Percentiles rank a stretch among this genome's conserved stretches.
phyloP scores from a whole-genome alignment of 2,797 vertebrate genomes.

The Fistularia commersonii region DNA sequence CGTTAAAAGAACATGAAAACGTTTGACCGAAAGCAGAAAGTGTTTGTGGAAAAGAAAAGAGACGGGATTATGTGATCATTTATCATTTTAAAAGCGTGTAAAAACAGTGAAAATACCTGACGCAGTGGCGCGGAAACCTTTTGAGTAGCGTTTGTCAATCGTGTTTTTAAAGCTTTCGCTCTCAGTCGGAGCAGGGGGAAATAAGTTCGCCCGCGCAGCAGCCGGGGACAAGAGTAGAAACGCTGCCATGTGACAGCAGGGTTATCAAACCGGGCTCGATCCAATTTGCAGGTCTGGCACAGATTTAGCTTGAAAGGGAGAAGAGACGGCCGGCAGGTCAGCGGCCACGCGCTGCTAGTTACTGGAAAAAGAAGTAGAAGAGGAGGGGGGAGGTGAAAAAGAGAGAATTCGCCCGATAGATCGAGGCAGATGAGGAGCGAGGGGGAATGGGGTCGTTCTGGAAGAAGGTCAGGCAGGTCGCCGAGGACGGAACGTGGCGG shows the following conservation, averaged over 20 bases:
- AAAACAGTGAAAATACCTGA: no score
- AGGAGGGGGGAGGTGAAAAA: no score
- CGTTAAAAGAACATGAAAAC: no score
- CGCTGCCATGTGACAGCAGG: conserved; percentile 32
- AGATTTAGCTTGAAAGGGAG: conserved; percentile 36
- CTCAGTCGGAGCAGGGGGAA: conserved; percentile 4
- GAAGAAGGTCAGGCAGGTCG: conserved; percentile 52
- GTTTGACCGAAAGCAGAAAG: no score
- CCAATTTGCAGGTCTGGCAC: conserved; percentile 51
- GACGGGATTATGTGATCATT: no score
- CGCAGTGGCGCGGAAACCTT: no score
- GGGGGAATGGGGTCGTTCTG: conserved; percentile 44
- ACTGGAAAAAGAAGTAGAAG: background rate
- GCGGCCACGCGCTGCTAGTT: background rate
- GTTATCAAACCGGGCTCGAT: conserved; percentile 50
- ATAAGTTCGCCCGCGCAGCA: conserved; percentile 21
- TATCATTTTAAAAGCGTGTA: no score
- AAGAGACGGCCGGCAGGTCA: conserved; percentile 3
- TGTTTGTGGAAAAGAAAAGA: no score
- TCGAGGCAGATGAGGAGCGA: conserved; percentile 17
- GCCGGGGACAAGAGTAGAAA: conserved; percentile 19
- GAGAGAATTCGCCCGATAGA: background rate
- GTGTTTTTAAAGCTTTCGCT: background rate
- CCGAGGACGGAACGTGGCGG: conserved; percentile 34
- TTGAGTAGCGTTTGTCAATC: no score